A percentile compares a stretch with the other conserved stretches of the same genome.
Evolutionary conservation across 2,888 invertebrate species (phyloP).

Genomic region (Scaeva pyrastri): DNA sequence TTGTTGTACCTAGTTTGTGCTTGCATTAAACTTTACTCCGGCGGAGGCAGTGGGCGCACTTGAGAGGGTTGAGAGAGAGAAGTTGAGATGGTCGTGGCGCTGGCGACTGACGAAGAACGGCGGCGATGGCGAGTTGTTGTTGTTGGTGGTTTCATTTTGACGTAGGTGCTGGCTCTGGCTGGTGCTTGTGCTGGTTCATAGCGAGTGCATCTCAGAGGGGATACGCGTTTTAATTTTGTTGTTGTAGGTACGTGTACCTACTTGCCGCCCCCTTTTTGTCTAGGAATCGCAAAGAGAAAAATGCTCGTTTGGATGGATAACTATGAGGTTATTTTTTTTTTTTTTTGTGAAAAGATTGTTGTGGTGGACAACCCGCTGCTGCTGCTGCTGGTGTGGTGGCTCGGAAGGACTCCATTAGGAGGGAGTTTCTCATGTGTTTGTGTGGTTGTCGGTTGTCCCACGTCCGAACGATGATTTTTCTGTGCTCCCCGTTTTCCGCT

Average conservation of each 20-base stretch:
- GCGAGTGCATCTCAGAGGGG: constrained; percentile 54
- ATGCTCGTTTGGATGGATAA: constrained; percentile 53
- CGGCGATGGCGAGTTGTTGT: constrained; percentile 38
- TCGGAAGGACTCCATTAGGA: constrained; percentile 71
- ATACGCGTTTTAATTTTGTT: constrained; percentile 51
- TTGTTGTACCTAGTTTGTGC: constrained; percentile 21
- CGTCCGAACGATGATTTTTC: constrained; percentile 43
- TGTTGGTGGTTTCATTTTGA: constrained; percentile 53
- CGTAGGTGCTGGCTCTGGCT: constrained; percentile 45
- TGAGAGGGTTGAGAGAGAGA: constrained; percentile 37
- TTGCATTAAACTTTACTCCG: constrained; percentile 11
- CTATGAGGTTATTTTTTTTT: constrained; percentile 6
- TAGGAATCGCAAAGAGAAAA: constrained; percentile 49
- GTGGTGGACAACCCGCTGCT: constrained; percentile 59
- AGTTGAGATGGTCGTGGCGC: constrained; percentile 72
- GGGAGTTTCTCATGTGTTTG: constrained; percentile 12
- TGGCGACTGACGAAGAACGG: constrained; percentile 28
- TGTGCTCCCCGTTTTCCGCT: constrained; percentile 67
- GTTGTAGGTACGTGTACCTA: constrained; percentile 15
- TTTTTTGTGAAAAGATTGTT: constrained; percentile 18
- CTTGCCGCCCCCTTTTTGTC: constrained; percentile 32
- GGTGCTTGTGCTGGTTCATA: not conserved
- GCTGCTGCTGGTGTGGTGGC: constrained; percentile 34
- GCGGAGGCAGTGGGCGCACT: constrained; percentile 24
- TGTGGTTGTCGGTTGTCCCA: constrained; percentile 40